These are phyloP conservation scores for Muraenolepis orangiensis DNA, from an alignment of 2,797 vertebrate genomes.

Conservation along the genomic window DNA sequence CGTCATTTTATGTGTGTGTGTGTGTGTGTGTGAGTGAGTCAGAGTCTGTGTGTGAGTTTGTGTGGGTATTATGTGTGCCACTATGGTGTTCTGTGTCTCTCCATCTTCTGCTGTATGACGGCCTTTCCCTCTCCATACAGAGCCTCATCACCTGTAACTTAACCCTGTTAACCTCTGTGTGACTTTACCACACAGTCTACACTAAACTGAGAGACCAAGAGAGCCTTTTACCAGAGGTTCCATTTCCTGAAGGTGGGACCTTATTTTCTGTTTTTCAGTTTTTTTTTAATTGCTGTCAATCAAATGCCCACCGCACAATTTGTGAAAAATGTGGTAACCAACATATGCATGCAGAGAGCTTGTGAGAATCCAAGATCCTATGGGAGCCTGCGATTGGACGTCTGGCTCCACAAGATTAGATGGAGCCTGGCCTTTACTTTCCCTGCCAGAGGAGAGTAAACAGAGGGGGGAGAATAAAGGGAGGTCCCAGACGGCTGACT, in stretches of 20 bases:
- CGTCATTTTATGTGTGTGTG: neutral
- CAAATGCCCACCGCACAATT: neutral
- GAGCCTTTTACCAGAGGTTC: neutral
- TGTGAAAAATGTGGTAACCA: neutral
- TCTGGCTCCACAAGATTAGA: neutral
- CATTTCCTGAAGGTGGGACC: neutral
- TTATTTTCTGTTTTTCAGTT: neutral
- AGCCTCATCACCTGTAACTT: constrained; percentile 1
- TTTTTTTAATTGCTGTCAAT: neutral
- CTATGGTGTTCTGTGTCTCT: neutral
- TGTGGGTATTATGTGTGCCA: neutral
- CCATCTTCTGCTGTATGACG: neutral
- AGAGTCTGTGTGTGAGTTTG: neutral
- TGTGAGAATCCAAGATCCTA: neutral
- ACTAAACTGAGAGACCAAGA: neutral
- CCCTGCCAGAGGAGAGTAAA: neutral
- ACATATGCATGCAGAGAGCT: neutral
- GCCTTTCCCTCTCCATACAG: neutral
- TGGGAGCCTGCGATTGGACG: neutral
- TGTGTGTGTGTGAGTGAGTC: neutral
- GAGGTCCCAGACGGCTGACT: neutral
- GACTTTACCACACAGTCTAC: neutral
- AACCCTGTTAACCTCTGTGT: neutral
- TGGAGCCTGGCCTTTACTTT: neutral
- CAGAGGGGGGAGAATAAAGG: neutral